Base-by-base conservation (phyloP, 2,797 vertebrate species). In the Anas bahamensis region DNA sequence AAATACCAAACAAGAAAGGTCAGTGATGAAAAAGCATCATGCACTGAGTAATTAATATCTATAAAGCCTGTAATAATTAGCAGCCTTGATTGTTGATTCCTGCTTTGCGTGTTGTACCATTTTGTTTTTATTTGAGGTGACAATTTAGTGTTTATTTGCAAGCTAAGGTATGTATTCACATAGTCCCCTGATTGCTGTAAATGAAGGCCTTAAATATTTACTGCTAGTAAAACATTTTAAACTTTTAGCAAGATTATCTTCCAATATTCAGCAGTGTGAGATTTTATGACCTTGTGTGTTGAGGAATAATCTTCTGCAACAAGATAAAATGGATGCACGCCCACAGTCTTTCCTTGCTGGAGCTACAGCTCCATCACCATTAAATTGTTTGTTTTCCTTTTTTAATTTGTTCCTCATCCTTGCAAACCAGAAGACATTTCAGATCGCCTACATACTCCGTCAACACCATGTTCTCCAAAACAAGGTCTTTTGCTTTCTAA, bases 371-470 rank as follows among this genome's bases (percentile, higher is more conserved):
- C 95, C 86, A 89, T 73, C 93, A 71, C 92, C 79, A 52, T 66
- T 90, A 94, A 90, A 86, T 70, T 97, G 93, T 90, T 94, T 94
- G 91, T 91, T 95, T 95, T 90, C 59, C 65, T 86, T 13, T 74
- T 85, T 86, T 94, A 96, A 95, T 94, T 94, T 92, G 73, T 89
- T 91, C 93, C 92, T 73, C 91, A 88, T 84, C 91, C 95, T 96
- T 85, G 94, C 72, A 76, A 61, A 60, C 68, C 85, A 90, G 28
- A 71, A 91, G 74, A 76, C 90, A 71, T 89, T 83, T 94, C 77
- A 29, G n/a, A 89, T 86, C 59, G 72, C 90, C 93, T 92, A 94
- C 83, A 46, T n/a, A 91, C 87, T 95, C 87, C 91, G 65, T 77
- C 92, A 70, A 19, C 91, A 86, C 87, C 63, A 21, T 10, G 37